phyloP scores from a whole-genome alignment of 2,797 vertebrate genomes.

The Knipowitschia caucasica region DNA sequence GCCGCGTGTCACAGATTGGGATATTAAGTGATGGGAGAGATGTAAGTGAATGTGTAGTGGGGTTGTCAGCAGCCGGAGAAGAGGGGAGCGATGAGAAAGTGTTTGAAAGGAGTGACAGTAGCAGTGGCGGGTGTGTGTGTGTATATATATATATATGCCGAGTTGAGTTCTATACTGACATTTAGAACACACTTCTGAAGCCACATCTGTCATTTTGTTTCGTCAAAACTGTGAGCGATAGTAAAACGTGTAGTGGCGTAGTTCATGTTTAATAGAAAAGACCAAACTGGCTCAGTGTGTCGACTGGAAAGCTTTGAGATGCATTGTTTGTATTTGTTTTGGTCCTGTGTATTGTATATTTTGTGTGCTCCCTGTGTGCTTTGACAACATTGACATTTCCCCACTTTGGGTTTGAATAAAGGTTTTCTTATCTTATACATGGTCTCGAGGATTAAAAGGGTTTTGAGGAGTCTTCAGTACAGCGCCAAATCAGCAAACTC shows the following conservation, averaged over 20 bases:
- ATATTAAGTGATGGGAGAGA: slow-evolving; percentile 42
- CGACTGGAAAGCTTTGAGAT: too few species aligned
- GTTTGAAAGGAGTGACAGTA: slow-evolving; percentile 17
- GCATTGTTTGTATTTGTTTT: too few species aligned
- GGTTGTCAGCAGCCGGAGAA: slow-evolving; percentile 29
- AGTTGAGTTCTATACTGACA: slow-evolving; percentile 18
- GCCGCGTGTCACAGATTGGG: slow-evolving; percentile 38
- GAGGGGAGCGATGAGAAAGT: slow-evolving; percentile 18
- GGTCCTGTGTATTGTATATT: too few species aligned
- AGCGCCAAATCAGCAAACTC: too few species aligned
- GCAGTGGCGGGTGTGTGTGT: slow-evolving; percentile 3
- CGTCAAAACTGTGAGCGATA: background rate
- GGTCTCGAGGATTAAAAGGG: too few species aligned
- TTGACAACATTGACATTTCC: too few species aligned
- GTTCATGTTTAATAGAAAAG: background rate
- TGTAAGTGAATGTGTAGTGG: slow-evolving; percentile 32
- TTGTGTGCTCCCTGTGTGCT: too few species aligned
- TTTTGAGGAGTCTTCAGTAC: too few species aligned
- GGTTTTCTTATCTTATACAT: too few species aligned
- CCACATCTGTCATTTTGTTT: background rate
- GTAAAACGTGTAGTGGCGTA: background rate
- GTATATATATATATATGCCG: slow-evolving; percentile 1
- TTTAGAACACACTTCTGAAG: background rate
- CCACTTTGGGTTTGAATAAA: too few species aligned
- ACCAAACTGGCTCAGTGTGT: too few species aligned